Percentiles rank a stretch among this genome's conserved stretches.
Evolutionary conservation across 2,113 vertebrate species (phyloP).

Genomic region (Lepus timidus): DNA sequence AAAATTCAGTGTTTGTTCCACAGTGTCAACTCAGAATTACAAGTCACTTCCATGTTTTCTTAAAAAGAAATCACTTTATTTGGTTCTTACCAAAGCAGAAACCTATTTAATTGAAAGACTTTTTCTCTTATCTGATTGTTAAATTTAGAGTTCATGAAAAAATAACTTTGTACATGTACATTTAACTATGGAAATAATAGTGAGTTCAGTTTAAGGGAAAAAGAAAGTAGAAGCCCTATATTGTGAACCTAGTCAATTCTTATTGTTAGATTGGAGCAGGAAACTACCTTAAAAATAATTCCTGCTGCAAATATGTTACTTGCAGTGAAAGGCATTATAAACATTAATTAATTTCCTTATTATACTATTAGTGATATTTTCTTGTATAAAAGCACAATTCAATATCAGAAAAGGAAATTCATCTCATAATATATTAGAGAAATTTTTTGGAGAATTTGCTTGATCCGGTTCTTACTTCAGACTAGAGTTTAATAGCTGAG

Average conservation of each 20-base stretch:
- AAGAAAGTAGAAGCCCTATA: not conserved
- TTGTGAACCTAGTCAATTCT: not conserved
- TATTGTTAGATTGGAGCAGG: not conserved
- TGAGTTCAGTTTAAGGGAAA: not conserved
- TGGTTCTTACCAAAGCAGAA: not conserved
- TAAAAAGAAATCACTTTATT: not conserved
- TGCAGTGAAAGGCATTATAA: not conserved
- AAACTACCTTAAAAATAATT: constrained; percentile 1
- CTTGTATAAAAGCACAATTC: not conserved
- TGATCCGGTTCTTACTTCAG: not conserved
- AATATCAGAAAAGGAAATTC: not conserved
- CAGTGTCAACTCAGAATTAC: not conserved
- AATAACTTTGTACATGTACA: not conserved
- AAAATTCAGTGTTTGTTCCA: not conserved
- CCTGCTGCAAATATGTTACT: not conserved
- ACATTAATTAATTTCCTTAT: not conserved
- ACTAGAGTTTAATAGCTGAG: not conserved
- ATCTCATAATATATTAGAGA: not conserved
- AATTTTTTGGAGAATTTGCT: not conserved
- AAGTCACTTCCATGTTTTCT: not conserved
- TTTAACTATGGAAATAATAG: not conserved
- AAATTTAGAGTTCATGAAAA: constrained; percentile 18
- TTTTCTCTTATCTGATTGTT: constrained; percentile 25
- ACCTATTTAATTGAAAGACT: not conserved
- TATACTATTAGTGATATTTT: not conserved